phyloP scores from a whole-genome alignment of 1,140 invertebrate species.

The Carcinoscorpius rotundicauda region DNA sequence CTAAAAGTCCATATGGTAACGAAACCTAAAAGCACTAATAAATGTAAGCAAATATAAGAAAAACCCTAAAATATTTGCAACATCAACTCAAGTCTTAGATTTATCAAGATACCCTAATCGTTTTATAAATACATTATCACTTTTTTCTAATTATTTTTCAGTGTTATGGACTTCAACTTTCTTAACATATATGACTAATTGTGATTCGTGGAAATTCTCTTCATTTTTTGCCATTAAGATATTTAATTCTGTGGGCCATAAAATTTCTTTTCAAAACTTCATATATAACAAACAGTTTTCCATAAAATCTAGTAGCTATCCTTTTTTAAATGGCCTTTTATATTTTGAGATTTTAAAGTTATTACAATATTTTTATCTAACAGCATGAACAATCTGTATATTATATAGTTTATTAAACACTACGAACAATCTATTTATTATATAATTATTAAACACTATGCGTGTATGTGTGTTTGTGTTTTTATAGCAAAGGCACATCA shows the following conservation, averaged over 20 bases:
- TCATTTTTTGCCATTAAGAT: conserved; percentile 14
- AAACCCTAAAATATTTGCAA: too few species aligned
- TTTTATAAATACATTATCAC: conserved; percentile 10
- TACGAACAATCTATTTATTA: conserved; percentile 5
- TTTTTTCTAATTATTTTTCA: conserved; percentile 3
- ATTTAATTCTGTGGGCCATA: conserved; percentile 15
- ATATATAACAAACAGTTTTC: conserved; percentile 23
- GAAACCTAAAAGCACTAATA: too few species aligned
- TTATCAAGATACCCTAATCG: conserved; percentile 5
- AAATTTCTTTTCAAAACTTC: conserved; percentile 16
- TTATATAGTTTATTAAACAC: conserved; percentile 25
- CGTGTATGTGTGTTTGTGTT: conserved; percentile 21
- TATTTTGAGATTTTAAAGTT: conserved; percentile 23
- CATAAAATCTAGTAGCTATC: conserved; percentile 24
- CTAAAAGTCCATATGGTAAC: too few species aligned
- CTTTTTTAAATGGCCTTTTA: conserved; percentile 21
- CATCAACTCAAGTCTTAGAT: too few species aligned
- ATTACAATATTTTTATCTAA: conserved; percentile 12
- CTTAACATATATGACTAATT: conserved; percentile 4
- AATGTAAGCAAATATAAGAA: too few species aligned
- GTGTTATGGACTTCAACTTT: conserved; percentile 2
- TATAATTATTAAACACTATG: conserved; percentile 13
- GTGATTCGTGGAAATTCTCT: conserved; percentile 13
- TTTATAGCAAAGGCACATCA: too few species aligned
- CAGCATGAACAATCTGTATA: too few species aligned